Evolutionary conservation across 2,113 vertebrate genomes (phyloP).

Genomic region (Diadophis punctatus): DNA sequence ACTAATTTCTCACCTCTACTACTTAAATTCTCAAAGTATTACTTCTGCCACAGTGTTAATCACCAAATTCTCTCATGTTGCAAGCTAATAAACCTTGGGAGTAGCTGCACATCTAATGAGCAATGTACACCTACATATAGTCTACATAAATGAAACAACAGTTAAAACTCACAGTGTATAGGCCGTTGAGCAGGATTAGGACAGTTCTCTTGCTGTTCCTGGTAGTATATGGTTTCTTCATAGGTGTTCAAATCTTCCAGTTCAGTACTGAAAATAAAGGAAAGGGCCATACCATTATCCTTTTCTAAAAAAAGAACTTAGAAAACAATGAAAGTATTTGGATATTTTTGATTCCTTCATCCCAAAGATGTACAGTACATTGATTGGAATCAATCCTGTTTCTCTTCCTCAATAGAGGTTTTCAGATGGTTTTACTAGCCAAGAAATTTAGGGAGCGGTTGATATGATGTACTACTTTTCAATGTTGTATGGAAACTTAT

Average conservation of each 20-base stretch:
- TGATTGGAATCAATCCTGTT: neutral
- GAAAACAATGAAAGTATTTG: neutral
- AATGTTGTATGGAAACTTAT: neutral
- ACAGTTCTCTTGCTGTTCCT: slow-evolving; percentile 51
- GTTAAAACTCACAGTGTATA: slow-evolving; percentile 46
- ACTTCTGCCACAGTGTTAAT: neutral
- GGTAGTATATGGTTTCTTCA: slow-evolving; percentile 54
- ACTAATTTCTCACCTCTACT: neutral
- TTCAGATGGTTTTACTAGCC: neutral
- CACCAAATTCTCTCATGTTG: neutral
- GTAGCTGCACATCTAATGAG: neutral
- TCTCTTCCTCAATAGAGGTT: neutral
- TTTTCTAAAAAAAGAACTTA: neutral
- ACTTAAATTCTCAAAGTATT: neutral
- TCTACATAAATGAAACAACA: neutral
- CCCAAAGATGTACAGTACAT: neutral
- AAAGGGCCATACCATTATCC: neutral
- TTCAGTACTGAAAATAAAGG: slow-evolving; percentile 54
- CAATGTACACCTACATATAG: slow-evolving; percentile 9
- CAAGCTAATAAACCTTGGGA: neutral
- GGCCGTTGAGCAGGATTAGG: slow-evolving; percentile 56
- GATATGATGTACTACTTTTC: neutral
- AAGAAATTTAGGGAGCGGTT: neutral
- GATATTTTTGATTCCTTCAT: neutral
- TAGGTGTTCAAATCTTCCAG: slow-evolving; percentile 64